Conservation (phyloP, 2,888 invertebrate genomes). For the Lithophane socia region DNA sequence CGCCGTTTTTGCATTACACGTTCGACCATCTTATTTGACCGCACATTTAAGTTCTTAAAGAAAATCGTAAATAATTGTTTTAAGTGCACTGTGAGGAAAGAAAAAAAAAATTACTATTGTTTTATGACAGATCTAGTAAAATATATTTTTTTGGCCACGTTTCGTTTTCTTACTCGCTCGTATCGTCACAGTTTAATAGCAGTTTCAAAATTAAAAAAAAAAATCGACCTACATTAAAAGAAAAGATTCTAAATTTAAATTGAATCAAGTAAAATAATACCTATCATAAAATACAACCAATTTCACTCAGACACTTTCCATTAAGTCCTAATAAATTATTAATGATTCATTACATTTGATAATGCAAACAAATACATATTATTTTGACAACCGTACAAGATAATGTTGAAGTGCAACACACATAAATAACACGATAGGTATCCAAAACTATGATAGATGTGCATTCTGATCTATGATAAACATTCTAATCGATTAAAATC, state of each 20-base stretch:
- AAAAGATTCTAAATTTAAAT: not conserved
- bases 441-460: constrained; percentile 45
- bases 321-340: not conserved
- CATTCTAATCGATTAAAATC: constrained; percentile 56
- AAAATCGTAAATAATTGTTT: constrained; percentile 19
- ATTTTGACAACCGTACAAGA: constrained; percentile 21
- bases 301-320: not conserved
- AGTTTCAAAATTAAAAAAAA: no score
- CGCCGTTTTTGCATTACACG: constrained; percentile 42
- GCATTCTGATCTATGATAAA: constrained; percentile 41
- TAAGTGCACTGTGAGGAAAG: not conserved
- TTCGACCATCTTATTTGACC: constrained; percentile 26
- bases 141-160: not conserved
- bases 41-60: constrained; percentile 21
- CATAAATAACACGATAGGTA: constrained; percentile 32
- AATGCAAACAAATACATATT: not conserved
- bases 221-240: not conserved
- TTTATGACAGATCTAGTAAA: not conserved
- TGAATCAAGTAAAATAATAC: not conserved
- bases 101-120: not conserved
- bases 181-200: not conserved
- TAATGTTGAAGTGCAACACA: constrained; percentile 19
- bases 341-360: not conserved
- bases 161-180: not conserved
- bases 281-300: not conserved